A percentile compares a stretch with the other conserved stretches of the same genome.
Conservation (phyloP, 2,113 vertebrate species). For the Gasterosteus aculeatus region DNA sequence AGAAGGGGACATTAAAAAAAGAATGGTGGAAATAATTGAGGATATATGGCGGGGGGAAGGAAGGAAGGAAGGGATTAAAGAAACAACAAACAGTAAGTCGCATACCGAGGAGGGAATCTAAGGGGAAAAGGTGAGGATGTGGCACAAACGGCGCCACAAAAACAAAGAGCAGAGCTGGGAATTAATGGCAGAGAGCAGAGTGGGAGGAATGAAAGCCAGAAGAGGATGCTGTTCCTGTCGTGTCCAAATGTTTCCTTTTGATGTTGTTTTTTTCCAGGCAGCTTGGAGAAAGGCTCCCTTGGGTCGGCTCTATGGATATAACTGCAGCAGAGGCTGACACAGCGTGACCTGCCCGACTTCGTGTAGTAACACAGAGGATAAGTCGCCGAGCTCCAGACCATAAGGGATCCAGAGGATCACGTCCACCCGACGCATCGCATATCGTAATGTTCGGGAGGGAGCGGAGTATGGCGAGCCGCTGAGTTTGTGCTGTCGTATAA, state of each 20-base stretch:
- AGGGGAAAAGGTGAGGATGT: neutral
- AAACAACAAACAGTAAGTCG: neutral
- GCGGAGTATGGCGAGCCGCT: neutral
- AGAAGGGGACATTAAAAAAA: neutral
- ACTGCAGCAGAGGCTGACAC: conserved; percentile 58
- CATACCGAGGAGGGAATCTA: neutral
- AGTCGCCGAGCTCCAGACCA: conserved; percentile 43
- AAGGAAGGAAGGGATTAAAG: conserved; percentile 2
- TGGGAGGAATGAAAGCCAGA: conserved; percentile 31
- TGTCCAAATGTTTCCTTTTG: conserved; percentile 63
- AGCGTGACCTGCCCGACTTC: conserved; percentile 49
- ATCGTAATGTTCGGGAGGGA: conserved; percentile 17
- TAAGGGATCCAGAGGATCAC: conserved; percentile 29
- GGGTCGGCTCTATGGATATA: conserved; percentile 58
- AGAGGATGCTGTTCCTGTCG: conserved; percentile 37
- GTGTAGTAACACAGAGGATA: conserved; percentile 55
- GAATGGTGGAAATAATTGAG: conserved; percentile 1
- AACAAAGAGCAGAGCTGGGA: conserved; percentile 2
- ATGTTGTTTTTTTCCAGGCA: conserved; percentile 52
- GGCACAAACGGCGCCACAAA: neutral
- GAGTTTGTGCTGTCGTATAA: neutral
- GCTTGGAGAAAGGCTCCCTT: conserved; percentile 54
- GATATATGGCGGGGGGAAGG: neutral
- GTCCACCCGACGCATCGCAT: neutral
- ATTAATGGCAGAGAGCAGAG: conserved; percentile 24